A percentile compares a stretch with the other conserved stretches of the same genome.
Evolutionary conservation across 2,888 invertebrate genomes (phyloP).

Genomic region (Tortricodes alternella): DNA sequence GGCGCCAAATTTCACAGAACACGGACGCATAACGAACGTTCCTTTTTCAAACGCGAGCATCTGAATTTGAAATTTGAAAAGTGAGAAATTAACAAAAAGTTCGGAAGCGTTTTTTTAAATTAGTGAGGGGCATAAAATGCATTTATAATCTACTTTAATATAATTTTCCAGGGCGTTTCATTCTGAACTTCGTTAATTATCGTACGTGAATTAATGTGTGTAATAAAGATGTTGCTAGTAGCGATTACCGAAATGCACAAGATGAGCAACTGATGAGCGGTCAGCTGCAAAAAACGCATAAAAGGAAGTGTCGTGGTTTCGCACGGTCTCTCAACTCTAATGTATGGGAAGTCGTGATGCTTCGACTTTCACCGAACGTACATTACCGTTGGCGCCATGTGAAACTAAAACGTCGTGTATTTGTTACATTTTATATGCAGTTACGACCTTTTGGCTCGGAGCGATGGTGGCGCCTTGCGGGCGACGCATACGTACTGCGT

Average conservation of each 20-base stretch:
- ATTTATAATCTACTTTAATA: no score
- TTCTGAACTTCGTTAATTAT: neutral
- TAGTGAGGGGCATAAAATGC: no score
- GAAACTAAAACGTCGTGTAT: constrained; percentile 12
- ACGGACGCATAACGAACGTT: constrained; percentile 43
- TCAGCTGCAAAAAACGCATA: constrained; percentile 51
- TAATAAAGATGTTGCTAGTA: neutral
- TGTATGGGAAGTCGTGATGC: constrained; percentile 77
- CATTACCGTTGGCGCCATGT: constrained; percentile 62
- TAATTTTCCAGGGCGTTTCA: neutral
- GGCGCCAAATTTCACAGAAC: constrained; percentile 79
- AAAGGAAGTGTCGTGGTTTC: constrained; percentile 63
- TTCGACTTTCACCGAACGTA: constrained; percentile 73
- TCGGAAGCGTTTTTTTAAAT: neutral
- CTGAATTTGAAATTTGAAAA: no score
- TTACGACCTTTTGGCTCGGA: neutral
- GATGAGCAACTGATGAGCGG: constrained; percentile 73
- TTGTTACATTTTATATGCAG: neutral
- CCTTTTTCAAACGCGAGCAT: constrained; percentile 47
- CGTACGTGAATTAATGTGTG: neutral
- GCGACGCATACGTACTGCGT: constrained; percentile 1
- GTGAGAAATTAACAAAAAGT: no score
- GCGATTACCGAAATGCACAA: constrained; percentile 40
- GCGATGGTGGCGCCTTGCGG: constrained; percentile 10
- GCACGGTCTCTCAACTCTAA: constrained; percentile 70